Base-by-base conservation (phyloP, 2,888 invertebrate species). In the Seladonia tumulorum region DNA sequence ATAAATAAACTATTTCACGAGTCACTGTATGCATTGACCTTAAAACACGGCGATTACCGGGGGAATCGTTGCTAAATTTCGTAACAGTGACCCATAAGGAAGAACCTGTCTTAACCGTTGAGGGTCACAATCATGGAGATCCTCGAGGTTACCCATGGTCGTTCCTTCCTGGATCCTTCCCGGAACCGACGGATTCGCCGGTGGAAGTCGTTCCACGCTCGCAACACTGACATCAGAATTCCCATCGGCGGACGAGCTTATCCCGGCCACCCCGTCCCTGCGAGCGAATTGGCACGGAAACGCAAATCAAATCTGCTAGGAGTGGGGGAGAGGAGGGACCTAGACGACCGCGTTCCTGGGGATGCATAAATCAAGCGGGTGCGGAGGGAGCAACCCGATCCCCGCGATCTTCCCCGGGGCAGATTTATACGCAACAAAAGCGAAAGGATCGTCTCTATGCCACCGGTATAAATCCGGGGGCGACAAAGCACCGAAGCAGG, bases 201-300 rank as follows among this genome's bases (percentile, higher is more conserved):
- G 29, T 53, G 85, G 84, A 78, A 78, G 84, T 84, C 84, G 74
- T 84, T 74, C 70, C 70, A 45, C 57, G 73, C 77, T 84, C 78
- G 60, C 84, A 57, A 84, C 78, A 84, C 85, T 79, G 76, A 63
- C 85, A 73, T 84, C 75, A 35, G 79, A 79, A 85, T 85, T 85
- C 85, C 85, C 79, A 53, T 49, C 35, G 75, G 85, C 63, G 73
- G 71, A 39, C 79, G 68, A 76, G 79, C 85, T 79, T 75, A 85
- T 84, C 85, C 85, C 79, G 85, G 0, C 35, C 63, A 0, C 35
- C 35, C 35, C 29, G 66, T 71, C 53, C 71, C 66, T 47, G 66
- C 57, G n/a, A 84, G 66, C 85, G 79, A 85, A 85, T 85, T 85
- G 85, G 75, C 85, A 76, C 76, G 85, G 25, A 72, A 72, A 66